Evolutionary conservation across 1,140 invertebrate species (phyloP), one percentile per base, ranked within the genome.

Genomic region (Microplitis demolitor): DNA sequence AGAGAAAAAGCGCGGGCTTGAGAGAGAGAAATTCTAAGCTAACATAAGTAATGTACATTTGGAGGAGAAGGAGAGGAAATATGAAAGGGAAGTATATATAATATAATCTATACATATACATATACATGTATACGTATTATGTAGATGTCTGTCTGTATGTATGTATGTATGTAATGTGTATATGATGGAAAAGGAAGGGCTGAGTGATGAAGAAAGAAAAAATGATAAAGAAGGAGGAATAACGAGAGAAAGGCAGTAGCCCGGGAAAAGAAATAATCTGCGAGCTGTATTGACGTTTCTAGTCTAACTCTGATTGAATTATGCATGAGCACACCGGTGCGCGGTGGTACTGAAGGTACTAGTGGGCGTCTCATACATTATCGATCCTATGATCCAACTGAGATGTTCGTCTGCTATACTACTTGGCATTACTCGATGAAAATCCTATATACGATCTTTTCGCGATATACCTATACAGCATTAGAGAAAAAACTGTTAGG

Each of bases 291-390:
- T 87, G 86, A 87, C 85, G 85, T 87, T 87, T 87, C 85, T 87
- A 87, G 85, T 87, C 86, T 87, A 86, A 87, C 85, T 87, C 84
- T 87, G 85, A 87, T 87, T 86, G 85, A 87, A 87, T 87, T 87
- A 87, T 87, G 86, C 85, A 87, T 87, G 85, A 87, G 85, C 81
- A 84, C 82, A 86, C 83, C 82, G 81, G 82, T 83, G 81, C 83
- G 83, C 80, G 79, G 78, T 78, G 74, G 72, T 70, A 69, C 54
- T 69, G 70, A 62, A 50, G 69, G 54, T 14, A 45, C 39, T 45
- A 60, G 35, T 14, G 24, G 66, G 60, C 35, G 53, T 58, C 66
- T 72, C 74, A 75, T 75, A 69, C 74, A 75, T 69, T 75, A 72
- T 75, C 74, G 74, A 75, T 72, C 56, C 70, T 60, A 72, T 72